Percentiles rank a stretch among this genome's conserved stretches.
Conservation (phyloP, 2,797 vertebrate species). For the Gephyroberyx darwinii region DNA sequence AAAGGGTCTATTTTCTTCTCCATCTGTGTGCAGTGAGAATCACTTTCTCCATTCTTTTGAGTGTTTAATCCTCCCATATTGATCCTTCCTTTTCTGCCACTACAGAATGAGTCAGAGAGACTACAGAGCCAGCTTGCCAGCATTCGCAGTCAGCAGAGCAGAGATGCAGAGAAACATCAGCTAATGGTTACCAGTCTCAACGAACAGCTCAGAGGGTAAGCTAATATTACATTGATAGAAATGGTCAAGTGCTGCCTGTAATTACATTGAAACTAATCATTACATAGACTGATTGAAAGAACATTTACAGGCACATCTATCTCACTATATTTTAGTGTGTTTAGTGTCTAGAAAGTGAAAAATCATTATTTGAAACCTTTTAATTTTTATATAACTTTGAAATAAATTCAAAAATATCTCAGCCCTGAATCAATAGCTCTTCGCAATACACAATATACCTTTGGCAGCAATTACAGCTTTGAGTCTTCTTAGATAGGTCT, state of each 20-base stretch:
- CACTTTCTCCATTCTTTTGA: not conserved
- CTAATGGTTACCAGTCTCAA: constrained; percentile 84
- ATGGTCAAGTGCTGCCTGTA: not conserved
- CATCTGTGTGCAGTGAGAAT: constrained; percentile 48
- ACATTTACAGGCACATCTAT: not conserved
- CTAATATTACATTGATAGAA: not conserved
- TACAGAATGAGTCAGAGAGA: constrained; percentile 87
- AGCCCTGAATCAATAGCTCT: no score
- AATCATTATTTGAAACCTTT: no score
- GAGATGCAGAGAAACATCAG: constrained; percentile 89
- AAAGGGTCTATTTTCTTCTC: constrained; percentile 19
- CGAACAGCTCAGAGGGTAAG: constrained; percentile 89
- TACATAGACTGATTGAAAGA: not conserved
- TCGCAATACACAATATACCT: no score
- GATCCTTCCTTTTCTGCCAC: constrained; percentile 20
- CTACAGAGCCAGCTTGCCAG: constrained; percentile 85
- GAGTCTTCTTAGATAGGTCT: no score
- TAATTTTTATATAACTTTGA: no score
- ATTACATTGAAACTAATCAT: not conserved
- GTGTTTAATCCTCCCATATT: constrained; percentile 16
- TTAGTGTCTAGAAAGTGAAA: no score
- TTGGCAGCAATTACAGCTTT: no score
- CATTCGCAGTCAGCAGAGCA: constrained; percentile 82
- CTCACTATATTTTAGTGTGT: no score
- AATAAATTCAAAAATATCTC: no score